Evolutionary conservation across 1,140 invertebrate species (phyloP).

Genomic region (Philotrypesis tridentata): DNA sequence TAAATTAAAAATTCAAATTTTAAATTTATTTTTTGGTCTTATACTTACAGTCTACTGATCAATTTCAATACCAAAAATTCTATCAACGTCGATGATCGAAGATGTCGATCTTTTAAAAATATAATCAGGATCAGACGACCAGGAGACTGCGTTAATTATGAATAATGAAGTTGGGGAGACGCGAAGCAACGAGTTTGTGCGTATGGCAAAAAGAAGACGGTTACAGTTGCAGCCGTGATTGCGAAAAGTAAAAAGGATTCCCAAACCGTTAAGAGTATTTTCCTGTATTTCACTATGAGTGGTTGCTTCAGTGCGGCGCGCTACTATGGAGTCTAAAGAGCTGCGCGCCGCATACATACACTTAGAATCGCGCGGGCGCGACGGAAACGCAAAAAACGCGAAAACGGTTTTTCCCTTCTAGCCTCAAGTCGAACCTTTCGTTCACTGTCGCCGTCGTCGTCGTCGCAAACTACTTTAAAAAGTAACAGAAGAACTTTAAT

Average conservation of each 20-base stretch:
- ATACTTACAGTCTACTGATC: too few relatives aligned
- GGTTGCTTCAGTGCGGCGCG: constrained; percentile 6
- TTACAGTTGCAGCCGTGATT: not conserved
- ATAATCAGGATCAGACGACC: not conserved
- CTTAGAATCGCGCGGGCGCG: not conserved
- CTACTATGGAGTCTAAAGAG: constrained; percentile 22
- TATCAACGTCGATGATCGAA: too few relatives aligned
- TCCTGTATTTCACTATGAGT: constrained; percentile 49
- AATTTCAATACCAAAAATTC: too few relatives aligned
- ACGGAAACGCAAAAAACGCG: constrained; percentile 5
- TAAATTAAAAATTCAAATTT: too few relatives aligned
- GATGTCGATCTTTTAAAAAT: too few relatives aligned
- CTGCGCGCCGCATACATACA: not conserved
- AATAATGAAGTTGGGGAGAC: not conserved
- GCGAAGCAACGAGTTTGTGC: not conserved
- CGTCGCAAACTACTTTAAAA: constrained; percentile 53
- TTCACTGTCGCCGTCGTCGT: not conserved
- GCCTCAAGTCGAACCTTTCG: not conserved
- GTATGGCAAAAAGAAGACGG: not conserved
- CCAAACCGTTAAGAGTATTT: constrained; percentile 47
- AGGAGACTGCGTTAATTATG: not conserved
- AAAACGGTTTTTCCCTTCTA: constrained; percentile 15
- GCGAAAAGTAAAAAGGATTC: constrained; percentile 11
- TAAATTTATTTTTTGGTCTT: too few relatives aligned
- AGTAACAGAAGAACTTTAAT: constrained; percentile 65